Evolutionary conservation across 2,113 vertebrate species (phyloP), one percentile per base, ranked within the genome.

Genomic region (Cranoglanis bouderius): DNA sequence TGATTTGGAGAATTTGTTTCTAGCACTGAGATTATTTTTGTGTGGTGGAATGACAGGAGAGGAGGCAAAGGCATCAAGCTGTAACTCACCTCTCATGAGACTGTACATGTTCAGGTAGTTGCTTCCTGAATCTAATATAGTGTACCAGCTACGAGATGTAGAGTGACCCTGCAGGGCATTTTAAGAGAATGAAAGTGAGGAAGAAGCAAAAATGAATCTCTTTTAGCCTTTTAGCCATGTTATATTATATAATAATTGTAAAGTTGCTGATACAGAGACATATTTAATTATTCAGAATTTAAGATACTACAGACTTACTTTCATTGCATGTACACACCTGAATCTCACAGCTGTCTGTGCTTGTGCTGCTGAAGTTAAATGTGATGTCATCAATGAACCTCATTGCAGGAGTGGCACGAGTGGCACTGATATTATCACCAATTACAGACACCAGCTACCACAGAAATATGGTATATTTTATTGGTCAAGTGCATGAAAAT

Each of bases 101-200:
- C 81, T 91, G 70, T 89, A 89, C 90, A 90, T 88, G 59, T 90
- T 91, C 72, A 84, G 32, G 59, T 90, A 91, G 83, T 92, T 91
- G 65, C 85, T 90, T 83, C 90, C 91, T 24, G 85, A 90, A 63
- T 91, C 91, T 67, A 92, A 88, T 38, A 92, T 81, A 29, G 87
- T 89, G 59, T 91, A 91, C 91, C 91, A 92, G 70, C 90, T 89
- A 13, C 82, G 85, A 51, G 91, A 92, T 7, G 75, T 75, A 32
- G 90, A 91, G 43, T 21, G 67, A 63, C 90, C 91, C 91, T 92
- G 82, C 32, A 89, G 19, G 55, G 32, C 13, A 85, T 26, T 38
- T 35, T 19, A 88, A 24, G 43, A 67, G 16, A 51, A 65, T 19
- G 7, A 57, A 88, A 84, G 21, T 74, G 5, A 70, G 12, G 29